Base-by-base conservation (phyloP, 2,113 vertebrate genomes). In the Scatophagus argus region DNA sequence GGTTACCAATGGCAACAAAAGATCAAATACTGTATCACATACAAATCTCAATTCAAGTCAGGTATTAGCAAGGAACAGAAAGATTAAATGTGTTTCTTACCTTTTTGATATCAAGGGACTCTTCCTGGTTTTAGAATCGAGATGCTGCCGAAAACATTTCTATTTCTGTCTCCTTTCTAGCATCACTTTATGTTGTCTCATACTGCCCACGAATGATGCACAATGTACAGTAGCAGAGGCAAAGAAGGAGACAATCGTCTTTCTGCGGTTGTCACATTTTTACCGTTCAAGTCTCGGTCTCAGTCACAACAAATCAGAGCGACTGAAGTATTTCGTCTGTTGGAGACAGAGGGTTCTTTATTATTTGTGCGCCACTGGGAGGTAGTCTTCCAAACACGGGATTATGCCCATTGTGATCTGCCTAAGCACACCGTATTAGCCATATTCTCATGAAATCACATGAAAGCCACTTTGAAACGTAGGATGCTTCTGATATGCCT, bases 391-490 rank as follows among this genome's bases (percentile, higher is more conserved):
- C 72, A 86, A 90, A 88, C 70, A 72, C 49, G n/a, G 84, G 84
- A 90, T 88, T 85, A 81, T 52, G 72, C 62, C 80, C 77, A 83
- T 92, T 91, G 80, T 91, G 87, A 92, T 90, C 78, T 84, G 73
- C 71, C 79, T 89, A 87, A 89, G 74, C 72, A 36, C 62, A n/a
- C 46, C 43, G 59, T 43, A 90, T 91, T 91, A 91, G 74, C 77
- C 49, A 62, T 77, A 87, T 90, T 87, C 78, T 85, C 79, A 43
- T 70, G 65, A 78, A 90, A 80, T 77, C 25, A 74, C 90, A 82
- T 83, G 74, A 92, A 92, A 92, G 86, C 73, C 74, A 80, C 88
- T 93, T 91, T 91, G 83, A 88, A 88, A 89, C 14, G 55, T 60
- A 34, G 89, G 70, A 79, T 83, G 72, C 79, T 16, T 89, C 72